Evolutionary conservation across 2,888 invertebrate genomes (phyloP).

Genomic region (Amphipoea oculea): DNA sequence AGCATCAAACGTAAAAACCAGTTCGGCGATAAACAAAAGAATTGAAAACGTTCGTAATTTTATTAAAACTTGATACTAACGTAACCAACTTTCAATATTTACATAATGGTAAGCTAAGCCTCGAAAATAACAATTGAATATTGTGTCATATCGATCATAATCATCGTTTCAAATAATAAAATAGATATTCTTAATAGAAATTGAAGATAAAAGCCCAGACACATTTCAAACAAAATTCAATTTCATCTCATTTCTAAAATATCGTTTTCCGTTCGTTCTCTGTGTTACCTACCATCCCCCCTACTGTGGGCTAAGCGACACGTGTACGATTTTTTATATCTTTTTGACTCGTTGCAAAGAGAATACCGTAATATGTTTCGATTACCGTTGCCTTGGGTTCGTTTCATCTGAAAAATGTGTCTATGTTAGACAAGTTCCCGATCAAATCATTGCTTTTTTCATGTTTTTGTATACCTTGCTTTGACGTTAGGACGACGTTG

Average conservation of each 20-base stretch:
- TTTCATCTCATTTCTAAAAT: slow-evolving; percentile 16
- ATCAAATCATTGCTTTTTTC: slow-evolving; percentile 42
- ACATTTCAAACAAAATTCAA: background rate
- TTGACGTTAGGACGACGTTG: slow-evolving; percentile 16
- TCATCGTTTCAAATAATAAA: background rate
- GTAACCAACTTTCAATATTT: background rate
- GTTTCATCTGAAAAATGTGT: slow-evolving; percentile 81
- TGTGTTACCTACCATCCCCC: slow-evolving; percentile 37
- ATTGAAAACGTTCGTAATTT: background rate
- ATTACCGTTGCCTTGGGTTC: slow-evolving; percentile 79
- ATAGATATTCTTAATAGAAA: background rate
- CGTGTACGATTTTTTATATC: slow-evolving; percentile 72
- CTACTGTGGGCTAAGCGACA: slow-evolving; percentile 62
- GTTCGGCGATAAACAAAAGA: background rate
- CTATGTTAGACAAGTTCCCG: slow-evolving; percentile 51
- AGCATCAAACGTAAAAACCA: background rate
- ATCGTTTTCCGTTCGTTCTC: slow-evolving; percentile 48
- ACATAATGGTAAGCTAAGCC: background rate
- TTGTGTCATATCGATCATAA: background rate
- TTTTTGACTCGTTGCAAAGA: slow-evolving; percentile 74
- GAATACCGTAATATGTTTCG: slow-evolving; percentile 82
- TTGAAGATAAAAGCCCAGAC: background rate
- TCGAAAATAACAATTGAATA: background rate
- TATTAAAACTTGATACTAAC: background rate
- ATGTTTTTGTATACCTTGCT: slow-evolving; percentile 19